These are phyloP conservation scores for Urocyon cinereoargenteus DNA, from an alignment of 2,797 vertebrate species.

Conservation along the genomic window DNA sequence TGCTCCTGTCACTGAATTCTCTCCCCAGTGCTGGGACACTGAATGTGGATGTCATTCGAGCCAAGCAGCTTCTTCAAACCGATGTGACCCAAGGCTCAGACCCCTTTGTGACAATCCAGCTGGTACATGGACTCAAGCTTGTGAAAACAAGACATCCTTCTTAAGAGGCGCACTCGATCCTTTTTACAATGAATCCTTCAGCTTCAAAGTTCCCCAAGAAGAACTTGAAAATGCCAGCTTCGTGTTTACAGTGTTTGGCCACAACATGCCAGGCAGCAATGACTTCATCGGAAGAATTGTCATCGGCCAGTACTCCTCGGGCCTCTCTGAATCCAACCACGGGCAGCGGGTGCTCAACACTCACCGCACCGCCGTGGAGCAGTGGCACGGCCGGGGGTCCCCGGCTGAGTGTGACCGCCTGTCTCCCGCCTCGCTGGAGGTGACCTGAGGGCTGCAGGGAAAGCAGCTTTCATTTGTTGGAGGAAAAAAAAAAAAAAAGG, in stretches of 20 bases:
- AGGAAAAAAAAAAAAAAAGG: background rate
- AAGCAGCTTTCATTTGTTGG: background rate
- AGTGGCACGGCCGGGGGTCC: constrained; percentile 94
- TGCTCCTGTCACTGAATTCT: constrained; percentile 93
- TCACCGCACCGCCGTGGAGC: constrained; percentile 91
- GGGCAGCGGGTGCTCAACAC: constrained; percentile 91
- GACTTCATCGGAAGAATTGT: constrained; percentile 94
- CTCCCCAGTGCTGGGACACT: constrained; percentile 94
- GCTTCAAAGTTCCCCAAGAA: constrained; percentile 93
- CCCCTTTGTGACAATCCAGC: constrained; percentile 94
- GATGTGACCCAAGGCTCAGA: constrained; percentile 95
- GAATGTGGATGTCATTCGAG: constrained; percentile 94
- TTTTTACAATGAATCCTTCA: constrained; percentile 95
- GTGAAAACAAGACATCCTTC: constrained; percentile 94
- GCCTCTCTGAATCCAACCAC: constrained; percentile 91
- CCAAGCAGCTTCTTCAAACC: constrained; percentile 94
- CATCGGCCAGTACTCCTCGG: constrained; percentile 93
- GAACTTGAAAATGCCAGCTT: constrained; percentile 93
- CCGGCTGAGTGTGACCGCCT: constrained; percentile 93
- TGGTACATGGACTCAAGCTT: constrained; percentile 93
- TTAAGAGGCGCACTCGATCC: constrained; percentile 94
- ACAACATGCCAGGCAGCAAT: constrained; percentile 95
- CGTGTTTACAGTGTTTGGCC: constrained; percentile 94
- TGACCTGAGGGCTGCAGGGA: constrained; percentile 87
- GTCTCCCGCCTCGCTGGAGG: constrained; percentile 93